Evolutionary conservation across 2,113 vertebrate species (phyloP), one percentile per base, ranked within the genome.

Genomic region (Sphyrna mokarran): DNA sequence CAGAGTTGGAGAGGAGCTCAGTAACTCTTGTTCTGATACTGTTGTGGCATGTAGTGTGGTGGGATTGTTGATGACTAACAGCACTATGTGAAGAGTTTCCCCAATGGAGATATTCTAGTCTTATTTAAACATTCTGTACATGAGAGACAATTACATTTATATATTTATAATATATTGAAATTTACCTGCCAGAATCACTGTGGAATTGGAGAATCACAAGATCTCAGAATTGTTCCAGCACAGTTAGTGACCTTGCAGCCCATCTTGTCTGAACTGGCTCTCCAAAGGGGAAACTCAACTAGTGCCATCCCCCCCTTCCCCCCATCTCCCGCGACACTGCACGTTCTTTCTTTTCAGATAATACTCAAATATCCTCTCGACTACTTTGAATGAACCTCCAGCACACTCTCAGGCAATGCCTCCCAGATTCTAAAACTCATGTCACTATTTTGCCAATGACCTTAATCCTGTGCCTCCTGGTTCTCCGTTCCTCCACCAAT

Each of bases 41-140:
- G 22, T 40, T 94, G 66, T 70, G 40, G 22, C 23, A 14, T 43
- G 68, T 70, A 29, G 20, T 26, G 66, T 26, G 22, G 37, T 10
- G 66, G 22, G 66, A 23, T 11, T 43, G 93, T 70, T 94, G 93
- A 66, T 94, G 70, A 69, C 20, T 94, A 94, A 94, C 68, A 68
- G 63, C 68, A 11, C 37, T 5, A 37, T 0, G 63, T 0, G 2
- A 68, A 69, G 61, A 68, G 16, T 4, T 69, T 93, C 37, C 48
- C 58, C 22, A 40, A 33, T 68, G 61, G 8, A 10, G 26, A 87
- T 54, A 48, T 29, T 23, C 43, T 54, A 43, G 22, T 18, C 43
- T 23, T 26, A 87, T 23, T 54, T 87, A 43, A 86, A 20, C 43
- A 23, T 23, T 14, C 13, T 40, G 83, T 86, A 1, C 3, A 43